These are phyloP conservation scores for Erannis defoliaria DNA, from an alignment of 2,888 invertebrate genomes.

Conservation along the genomic window DNA sequence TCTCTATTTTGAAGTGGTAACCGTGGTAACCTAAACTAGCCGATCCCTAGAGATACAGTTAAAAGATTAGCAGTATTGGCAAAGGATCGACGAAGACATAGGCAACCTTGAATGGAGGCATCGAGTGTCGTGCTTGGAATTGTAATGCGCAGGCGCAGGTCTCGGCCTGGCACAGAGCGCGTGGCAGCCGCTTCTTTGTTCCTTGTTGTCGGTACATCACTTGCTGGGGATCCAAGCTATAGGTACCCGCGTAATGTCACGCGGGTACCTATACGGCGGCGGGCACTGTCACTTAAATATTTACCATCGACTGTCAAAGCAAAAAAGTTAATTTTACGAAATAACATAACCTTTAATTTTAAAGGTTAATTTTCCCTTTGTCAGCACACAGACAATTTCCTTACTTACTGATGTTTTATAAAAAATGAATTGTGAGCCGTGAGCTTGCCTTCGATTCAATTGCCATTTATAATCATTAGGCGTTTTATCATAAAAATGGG, in stretches of 20 bases:
- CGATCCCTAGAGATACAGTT: constrained; percentile 23
- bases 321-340: too few relatives aligned
- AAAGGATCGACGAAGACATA: constrained; percentile 48
- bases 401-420: not conserved
- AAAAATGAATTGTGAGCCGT: not conserved
- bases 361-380: too few relatives aligned
- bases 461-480: not conserved
- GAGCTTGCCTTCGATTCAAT: not conserved
- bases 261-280: too few relatives aligned
- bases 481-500: not conserved
- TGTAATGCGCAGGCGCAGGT: constrained; percentile 60
- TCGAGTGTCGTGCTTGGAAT: constrained; percentile 70
- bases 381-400: constrained; percentile 2
- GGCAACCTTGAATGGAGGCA: constrained; percentile 69
- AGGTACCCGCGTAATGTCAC: constrained; percentile 49
- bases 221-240: constrained; percentile 52
- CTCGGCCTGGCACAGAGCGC: constrained; percentile 53
- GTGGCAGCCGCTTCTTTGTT: constrained; percentile 61
- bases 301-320: constrained; percentile 53
- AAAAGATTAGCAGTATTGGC: constrained; percentile 15
- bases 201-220: constrained; percentile 39
- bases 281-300: too few relatives aligned
- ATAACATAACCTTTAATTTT: too few relatives aligned
- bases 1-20: not conserved
- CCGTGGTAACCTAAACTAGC: not conserved